phyloP scores from a whole-genome alignment of 2,888 invertebrate species.

The Parasteatoda lunata region DNA sequence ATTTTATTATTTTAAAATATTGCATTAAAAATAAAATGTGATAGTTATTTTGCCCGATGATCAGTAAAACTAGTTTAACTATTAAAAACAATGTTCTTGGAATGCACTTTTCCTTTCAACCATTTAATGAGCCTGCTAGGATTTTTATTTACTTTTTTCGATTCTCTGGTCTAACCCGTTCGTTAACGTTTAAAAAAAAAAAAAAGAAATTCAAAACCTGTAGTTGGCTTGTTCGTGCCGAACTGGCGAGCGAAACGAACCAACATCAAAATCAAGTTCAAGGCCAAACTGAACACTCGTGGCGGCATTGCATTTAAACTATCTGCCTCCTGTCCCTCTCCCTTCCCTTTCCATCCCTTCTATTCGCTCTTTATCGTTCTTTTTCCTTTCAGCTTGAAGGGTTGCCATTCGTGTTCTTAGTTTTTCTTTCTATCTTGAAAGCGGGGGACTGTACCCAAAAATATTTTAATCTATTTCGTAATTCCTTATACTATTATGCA shows the following conservation, averaged over 20 bases:
- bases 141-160: not conserved
- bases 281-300: conserved; percentile 62
- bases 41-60: too few relatives aligned
- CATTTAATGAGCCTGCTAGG: not conserved
- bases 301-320: conserved; percentile 62
- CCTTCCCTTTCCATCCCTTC: not conserved
- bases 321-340: conserved; percentile 17
- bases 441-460: too few relatives aligned
- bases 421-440: conserved; percentile 12
- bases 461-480: too few relatives aligned
- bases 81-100: not conserved
- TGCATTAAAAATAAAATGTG: too few relatives aligned
- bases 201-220: not conserved
- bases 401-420: conserved; percentile 35
- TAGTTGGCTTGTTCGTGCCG: not conserved
- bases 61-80: not conserved
- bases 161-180: not conserved
- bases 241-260: conserved; percentile 43
- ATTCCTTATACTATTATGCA: too few relatives aligned
- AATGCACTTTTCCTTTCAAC: conserved; percentile 1
- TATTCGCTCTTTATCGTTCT: conserved; percentile 39
- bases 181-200: not conserved
- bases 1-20: too few relatives aligned
- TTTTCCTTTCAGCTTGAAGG: conserved; percentile 35
- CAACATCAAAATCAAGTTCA: conserved; percentile 66